Base-by-base conservation (phyloP, 1,140 invertebrate genomes). In the Drosophila murphyi region DNA sequence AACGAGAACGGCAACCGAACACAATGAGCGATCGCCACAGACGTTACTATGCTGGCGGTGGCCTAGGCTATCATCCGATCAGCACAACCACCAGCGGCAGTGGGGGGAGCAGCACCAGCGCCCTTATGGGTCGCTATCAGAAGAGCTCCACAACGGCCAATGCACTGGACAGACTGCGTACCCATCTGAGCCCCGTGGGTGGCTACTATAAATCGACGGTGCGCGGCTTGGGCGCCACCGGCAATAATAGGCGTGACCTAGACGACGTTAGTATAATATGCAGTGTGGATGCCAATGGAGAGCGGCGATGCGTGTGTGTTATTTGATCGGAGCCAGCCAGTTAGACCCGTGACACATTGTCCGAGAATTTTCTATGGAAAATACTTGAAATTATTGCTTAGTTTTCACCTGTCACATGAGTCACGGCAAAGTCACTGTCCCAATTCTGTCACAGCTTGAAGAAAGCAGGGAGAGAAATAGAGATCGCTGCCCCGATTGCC, bases 131-230 rank as follows among this genome's bases (percentile, higher is more conserved):
- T 28, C 87, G 90, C 65, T 92, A 92, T 41, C 90, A 92, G 52
- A 92, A 92, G 76, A 92, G 90, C 65, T 82, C 83, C 12, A 92
- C 91, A 5, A 81, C 90, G 34, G 88, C 91, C 31, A 89, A 70
- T 39, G 90, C 92, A n/a, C 74, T 92, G 39, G 90, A 91, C 85
- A 85, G 92, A 55, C 59, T 92, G 68, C 90, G 91, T 10, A 86
- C 85, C 47, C 90, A 92, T 79, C 64, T 92, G n/a, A 92, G 92
- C 56, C 92, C 92, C 12, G 83, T 92, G 37, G 68, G 77, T 7
- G 69, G 82, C n/a, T 92, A 92, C 76, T 92, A 92, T 56, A 92
- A 92, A 69, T 92, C 92, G 2, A 34, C 92, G 5, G 87, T 92
- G 57, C 80, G 91, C 3, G 88, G 86, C 34, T 59, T 92, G 51